These are phyloP conservation scores for Sphaeramia orbicularis DNA, from an alignment of 2,797 vertebrate species.

Conservation along the genomic window DNA sequence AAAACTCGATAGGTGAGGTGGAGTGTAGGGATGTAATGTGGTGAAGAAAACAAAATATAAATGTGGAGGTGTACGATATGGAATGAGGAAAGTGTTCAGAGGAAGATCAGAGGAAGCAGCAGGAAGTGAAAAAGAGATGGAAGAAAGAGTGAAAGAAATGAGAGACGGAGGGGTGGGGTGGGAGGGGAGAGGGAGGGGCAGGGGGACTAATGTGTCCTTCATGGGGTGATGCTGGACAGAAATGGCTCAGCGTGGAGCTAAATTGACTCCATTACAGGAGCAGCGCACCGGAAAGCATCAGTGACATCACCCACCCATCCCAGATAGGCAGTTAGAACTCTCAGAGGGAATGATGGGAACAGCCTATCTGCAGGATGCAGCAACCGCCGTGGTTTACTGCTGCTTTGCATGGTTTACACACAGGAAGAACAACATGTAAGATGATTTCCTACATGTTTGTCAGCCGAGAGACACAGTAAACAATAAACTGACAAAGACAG, in stretches of 20 bases:
- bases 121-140: constrained; percentile 39
- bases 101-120: constrained; percentile 35
- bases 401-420: constrained; percentile 66
- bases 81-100: constrained; percentile 18
- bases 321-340: constrained; percentile 62
- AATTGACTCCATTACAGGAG: constrained; percentile 84
- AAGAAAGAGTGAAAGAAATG: constrained; percentile 35
- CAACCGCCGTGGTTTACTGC: constrained; percentile 45
- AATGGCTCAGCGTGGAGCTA: constrained; percentile 78
- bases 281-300: constrained; percentile 77
- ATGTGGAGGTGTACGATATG: constrained; percentile 25
- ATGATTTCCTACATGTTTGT: constrained; percentile 2
- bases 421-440: constrained; percentile 13
- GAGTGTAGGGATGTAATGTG: neutral
- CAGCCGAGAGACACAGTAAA: constrained; percentile 9
- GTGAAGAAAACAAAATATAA: constrained; percentile 55
- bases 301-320: constrained; percentile 81
- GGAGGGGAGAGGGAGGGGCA: neutral
- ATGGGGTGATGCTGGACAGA: constrained; percentile 74
- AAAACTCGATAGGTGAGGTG: constrained; percentile 9
- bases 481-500: neutral
- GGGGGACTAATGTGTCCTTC: constrained; percentile 79
- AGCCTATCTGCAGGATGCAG: constrained; percentile 55
- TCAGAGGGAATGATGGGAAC: constrained; percentile 60
- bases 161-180: constrained; percentile 35